Evolutionary conservation across 2,888 invertebrate species (phyloP).

Genomic region (Sinotaia quadrata): DNA sequence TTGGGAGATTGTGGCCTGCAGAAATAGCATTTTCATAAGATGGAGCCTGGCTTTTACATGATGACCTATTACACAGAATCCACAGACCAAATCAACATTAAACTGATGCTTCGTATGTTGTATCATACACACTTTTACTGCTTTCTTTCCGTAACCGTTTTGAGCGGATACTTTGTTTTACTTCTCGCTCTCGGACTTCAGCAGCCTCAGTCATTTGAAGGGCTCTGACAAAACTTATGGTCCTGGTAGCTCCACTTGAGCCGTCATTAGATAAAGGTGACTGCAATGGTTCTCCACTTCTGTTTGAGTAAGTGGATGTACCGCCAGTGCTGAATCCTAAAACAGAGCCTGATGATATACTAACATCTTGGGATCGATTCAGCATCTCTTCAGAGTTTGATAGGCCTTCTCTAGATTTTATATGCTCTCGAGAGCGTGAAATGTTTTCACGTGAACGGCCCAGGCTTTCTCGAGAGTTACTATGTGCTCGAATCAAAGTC

Average conservation of each 20-base stretch:
- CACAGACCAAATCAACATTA: constrained; percentile 33
- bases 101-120: constrained; percentile 65
- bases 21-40: neutral
- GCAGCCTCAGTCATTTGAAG: constrained; percentile 70
- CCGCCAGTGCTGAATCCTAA: too few species aligned
- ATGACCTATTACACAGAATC: neutral
- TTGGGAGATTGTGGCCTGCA: too few species aligned
- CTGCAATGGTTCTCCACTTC: constrained; percentile 22
- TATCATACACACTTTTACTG: constrained; percentile 56
- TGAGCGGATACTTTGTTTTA: constrained; percentile 46
- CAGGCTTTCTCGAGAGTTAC: constrained; percentile 18
- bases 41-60: neutral
- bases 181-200: constrained; percentile 46
- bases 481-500: constrained; percentile 31
- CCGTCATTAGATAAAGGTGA: constrained; percentile 23
- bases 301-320: too few species aligned
- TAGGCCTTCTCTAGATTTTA: constrained; percentile 26
- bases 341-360: constrained; percentile 5
- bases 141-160: constrained; percentile 38
- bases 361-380: constrained; percentile 25
- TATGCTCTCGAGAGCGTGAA: constrained; percentile 20
- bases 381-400: constrained; percentile 19
- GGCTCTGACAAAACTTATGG: constrained; percentile 71
- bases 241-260: constrained; percentile 48
- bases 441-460: constrained; percentile 31